Conservation (phyloP, 2,888 invertebrate genomes). For the Cosmia trapezina region DNA sequence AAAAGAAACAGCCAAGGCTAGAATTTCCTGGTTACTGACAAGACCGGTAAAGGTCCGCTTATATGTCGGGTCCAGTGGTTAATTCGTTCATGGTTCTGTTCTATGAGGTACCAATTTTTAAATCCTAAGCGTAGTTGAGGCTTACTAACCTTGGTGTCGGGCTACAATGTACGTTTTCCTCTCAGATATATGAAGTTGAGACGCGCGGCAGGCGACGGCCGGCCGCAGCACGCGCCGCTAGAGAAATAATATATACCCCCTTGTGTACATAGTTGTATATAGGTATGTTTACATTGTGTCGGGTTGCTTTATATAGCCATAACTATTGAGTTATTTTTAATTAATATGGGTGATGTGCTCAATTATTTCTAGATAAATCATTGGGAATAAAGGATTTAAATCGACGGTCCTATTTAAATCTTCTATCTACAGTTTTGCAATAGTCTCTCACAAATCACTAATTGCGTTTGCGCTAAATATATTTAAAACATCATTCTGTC, state of each 20-base stretch:
- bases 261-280: constrained; percentile 87
- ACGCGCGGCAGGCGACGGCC: constrained; percentile 83
- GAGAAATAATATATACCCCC: constrained; percentile 80
- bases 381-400: too few species aligned
- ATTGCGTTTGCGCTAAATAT: too few species aligned
- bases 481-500: too few species aligned
- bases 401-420: too few species aligned
- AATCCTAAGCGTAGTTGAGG: constrained; percentile 8
- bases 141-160: constrained; percentile 71
- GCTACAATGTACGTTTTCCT: constrained; percentile 68
- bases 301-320: constrained; percentile 14
- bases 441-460: too few species aligned
- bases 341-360: constrained; percentile 54
- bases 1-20: too few species aligned
- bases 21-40: too few species aligned
- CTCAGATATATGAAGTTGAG: constrained; percentile 85
- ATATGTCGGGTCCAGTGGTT: too few species aligned
- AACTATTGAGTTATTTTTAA: constrained; percentile 7
- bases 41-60: too few species aligned
- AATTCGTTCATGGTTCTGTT: too few species aligned
- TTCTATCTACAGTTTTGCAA: too few species aligned
- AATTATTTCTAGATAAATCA: constrained; percentile 5
- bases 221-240: constrained; percentile 78
- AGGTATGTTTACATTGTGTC: constrained; percentile 88
- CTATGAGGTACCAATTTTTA: background rate